Evolutionary conservation across 2,113 vertebrate species (phyloP).

Genomic region (Pseudorhombus dupliciocellatus): DNA sequence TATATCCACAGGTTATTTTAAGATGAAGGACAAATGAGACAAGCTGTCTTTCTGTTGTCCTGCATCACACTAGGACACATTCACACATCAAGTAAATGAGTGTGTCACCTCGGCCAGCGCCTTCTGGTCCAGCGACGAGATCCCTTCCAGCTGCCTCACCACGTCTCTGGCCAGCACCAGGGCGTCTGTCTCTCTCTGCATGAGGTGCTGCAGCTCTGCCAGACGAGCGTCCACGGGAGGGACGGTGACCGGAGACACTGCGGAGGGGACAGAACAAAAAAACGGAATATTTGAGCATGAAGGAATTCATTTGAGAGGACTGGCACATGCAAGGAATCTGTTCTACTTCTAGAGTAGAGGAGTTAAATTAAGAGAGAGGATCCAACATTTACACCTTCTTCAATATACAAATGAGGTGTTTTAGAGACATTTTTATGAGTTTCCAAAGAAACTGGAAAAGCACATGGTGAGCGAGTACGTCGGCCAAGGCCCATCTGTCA

Average conservation of each 20-base stretch:
- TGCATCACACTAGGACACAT: too few species aligned
- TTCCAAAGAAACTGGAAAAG: too few species aligned
- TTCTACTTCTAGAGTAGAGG: too few species aligned
- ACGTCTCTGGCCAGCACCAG: slow-evolving; percentile 68
- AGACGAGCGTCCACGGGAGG: slow-evolving; percentile 36
- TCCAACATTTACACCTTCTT: too few species aligned
- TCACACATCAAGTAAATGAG: not conserved
- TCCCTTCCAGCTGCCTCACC: slow-evolving; percentile 67
- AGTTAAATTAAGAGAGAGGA: too few species aligned
- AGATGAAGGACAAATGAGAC: too few species aligned
- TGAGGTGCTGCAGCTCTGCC: slow-evolving; percentile 64
- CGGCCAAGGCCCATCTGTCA: not conserved
- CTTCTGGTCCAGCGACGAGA: slow-evolving; percentile 64
- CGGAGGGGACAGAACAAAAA: slow-evolving; percentile 13
- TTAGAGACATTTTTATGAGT: not conserved
- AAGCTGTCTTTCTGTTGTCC: too few species aligned
- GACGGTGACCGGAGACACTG: not conserved
- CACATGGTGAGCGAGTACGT: too few species aligned
- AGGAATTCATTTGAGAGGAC: not conserved
- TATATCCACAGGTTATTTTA: too few species aligned
- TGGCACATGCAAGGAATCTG: too few species aligned
- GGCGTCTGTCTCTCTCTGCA: slow-evolving; percentile 66
- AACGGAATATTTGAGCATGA: not conserved
- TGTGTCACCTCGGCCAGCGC: slow-evolving; percentile 60
- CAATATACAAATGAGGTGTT: too few species aligned